Evolutionary conservation across 1,140 invertebrate genomes (phyloP).

Genomic region (Caenorhabditis briggsae): DNA sequence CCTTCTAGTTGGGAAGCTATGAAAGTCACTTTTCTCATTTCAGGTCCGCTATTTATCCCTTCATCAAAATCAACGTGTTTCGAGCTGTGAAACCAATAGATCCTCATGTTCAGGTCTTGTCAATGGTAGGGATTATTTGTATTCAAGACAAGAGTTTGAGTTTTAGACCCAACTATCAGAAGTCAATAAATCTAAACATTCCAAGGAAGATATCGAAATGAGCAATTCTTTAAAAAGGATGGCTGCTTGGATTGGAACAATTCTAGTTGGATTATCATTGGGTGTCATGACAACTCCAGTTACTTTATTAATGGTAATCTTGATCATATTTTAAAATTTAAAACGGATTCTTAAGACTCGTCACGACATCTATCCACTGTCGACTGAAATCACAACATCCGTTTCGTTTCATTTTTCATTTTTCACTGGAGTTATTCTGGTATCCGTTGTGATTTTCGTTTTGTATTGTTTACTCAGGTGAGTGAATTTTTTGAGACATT

Average conservation of each 20-base stretch:
- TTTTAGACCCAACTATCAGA: background rate
- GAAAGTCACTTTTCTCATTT: background rate
- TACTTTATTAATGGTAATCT: background rate
- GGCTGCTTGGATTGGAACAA: constrained; percentile 34
- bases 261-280: constrained; percentile 19
- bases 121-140: background rate
- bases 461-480: background rate
- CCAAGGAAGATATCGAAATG: background rate
- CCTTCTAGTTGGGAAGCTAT: background rate
- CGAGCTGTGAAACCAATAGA: background rate
- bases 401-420: constrained; percentile 41
- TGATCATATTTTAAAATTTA: background rate
- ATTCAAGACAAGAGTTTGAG: background rate
- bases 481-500: background rate
- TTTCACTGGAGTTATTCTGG: constrained; percentile 26
- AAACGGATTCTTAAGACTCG: background rate
- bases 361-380: constrained; percentile 15
- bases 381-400: constrained; percentile 6
- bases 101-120: background rate
- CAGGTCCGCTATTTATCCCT: constrained; percentile 15
- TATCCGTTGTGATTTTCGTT: constrained; percentile 18
- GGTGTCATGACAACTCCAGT: constrained; percentile 36
- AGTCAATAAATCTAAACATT: background rate
- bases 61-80: constrained; percentile 20
- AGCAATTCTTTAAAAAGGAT: background rate